A percentile compares a stretch with the other conserved stretches of the same genome.
Evolutionary conservation across 2,888 invertebrate species (phyloP).

Genomic region (Sminthurinus aureus): DNA sequence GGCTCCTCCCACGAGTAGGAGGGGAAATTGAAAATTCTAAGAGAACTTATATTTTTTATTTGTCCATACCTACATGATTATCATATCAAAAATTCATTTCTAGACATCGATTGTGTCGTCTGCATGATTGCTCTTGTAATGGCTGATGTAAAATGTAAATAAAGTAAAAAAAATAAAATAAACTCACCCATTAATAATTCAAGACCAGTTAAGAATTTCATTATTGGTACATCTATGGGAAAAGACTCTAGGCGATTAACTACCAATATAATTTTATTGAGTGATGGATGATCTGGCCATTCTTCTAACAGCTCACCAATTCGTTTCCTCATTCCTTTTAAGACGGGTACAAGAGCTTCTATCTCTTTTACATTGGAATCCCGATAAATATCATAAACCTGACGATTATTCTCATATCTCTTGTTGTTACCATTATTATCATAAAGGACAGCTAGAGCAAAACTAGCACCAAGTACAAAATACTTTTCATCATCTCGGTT

Average conservation of each 20-base stretch:
- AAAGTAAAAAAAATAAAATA: background rate
- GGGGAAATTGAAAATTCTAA: too few species aligned
- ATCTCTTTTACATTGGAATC: slow-evolving; percentile 83
- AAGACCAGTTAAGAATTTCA: slow-evolving; percentile 87
- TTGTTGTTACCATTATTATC: slow-evolving; percentile 29
- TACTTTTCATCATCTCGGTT: slow-evolving; percentile 49
- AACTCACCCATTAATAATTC: slow-evolving; percentile 83
- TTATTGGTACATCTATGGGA: slow-evolving; percentile 81
- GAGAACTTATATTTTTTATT: too few species aligned
- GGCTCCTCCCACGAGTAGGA: too few species aligned
- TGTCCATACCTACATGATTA: too few species aligned
- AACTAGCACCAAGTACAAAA: slow-evolving; percentile 51
- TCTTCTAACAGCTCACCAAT: slow-evolving; percentile 73
- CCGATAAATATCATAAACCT: slow-evolving; percentile 77
- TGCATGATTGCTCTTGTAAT: background rate
- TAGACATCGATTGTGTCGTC: too few species aligned
- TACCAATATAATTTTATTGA: slow-evolving; percentile 68
- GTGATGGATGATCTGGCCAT: slow-evolving; percentile 91
- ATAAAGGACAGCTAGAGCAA: slow-evolving; percentile 42
- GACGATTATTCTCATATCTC: slow-evolving; percentile 35
- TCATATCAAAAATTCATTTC: too few species aligned
- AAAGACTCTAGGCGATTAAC: slow-evolving; percentile 64
- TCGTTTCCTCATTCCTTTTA: slow-evolving; percentile 72
- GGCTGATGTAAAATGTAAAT: background rate
- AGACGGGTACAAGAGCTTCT: slow-evolving; percentile 73